Evolutionary conservation across 1,140 invertebrate species (phyloP).

Genomic region (Dreissena polymorpha): DNA sequence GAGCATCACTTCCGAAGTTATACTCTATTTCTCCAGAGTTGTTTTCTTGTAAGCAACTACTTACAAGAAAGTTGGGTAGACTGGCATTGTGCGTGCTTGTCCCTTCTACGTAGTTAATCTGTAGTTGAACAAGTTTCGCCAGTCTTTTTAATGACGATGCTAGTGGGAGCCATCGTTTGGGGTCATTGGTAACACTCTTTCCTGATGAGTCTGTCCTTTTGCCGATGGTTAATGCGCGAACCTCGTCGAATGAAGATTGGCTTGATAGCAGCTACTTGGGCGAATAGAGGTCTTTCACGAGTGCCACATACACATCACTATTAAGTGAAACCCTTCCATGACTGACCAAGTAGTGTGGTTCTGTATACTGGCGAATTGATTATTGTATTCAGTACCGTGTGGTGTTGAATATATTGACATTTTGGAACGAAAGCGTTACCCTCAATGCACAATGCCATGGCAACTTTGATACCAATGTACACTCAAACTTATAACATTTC

Average conservation of each 20-base stretch:
- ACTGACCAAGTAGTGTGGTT: background rate
- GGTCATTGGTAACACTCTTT: background rate
- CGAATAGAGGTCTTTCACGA: constrained; percentile 20
- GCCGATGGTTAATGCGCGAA: background rate
- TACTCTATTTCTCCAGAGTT: constrained; percentile 22
- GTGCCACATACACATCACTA: background rate
- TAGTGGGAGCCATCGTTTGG: constrained; percentile 37
- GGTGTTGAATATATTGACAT: constrained; percentile 20
- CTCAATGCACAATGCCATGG: constrained; percentile 20
- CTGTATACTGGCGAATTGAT: constrained; percentile 15
- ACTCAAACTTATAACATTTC: too few relatives aligned
- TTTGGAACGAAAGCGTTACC: constrained; percentile 43
- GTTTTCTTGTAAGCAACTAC: constrained; percentile 4
- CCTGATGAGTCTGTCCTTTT: background rate
- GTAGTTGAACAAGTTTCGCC: background rate
- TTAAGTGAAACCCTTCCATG: background rate
- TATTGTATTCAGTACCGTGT: background rate
- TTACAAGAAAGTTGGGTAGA: constrained; percentile 19
- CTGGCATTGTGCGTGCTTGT: constrained; percentile 5
- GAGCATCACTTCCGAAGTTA: constrained; percentile 27
- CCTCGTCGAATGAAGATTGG: constrained; percentile 10
- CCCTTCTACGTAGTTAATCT: constrained; percentile 25
- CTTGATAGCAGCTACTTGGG: background rate
- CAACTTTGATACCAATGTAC: constrained; percentile 23
- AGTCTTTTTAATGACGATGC: constrained; percentile 6